Percentiles rank a stretch among this genome's conserved stretches.
Conservation (phyloP, 2,888 invertebrate genomes). For the Calliphora vomitoria region DNA sequence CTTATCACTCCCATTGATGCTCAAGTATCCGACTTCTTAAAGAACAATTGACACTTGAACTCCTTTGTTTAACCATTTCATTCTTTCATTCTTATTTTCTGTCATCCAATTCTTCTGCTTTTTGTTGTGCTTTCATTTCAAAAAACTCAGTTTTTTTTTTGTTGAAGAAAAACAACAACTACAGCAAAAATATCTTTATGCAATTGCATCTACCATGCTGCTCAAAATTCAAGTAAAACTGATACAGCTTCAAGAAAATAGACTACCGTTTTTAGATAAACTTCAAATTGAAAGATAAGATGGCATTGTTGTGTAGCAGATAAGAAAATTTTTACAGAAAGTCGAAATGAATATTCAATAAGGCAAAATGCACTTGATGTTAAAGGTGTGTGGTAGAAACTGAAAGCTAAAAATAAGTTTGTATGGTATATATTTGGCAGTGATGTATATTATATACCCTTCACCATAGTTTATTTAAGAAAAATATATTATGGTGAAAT, state of each 20-base stretch:
- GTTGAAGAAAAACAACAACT: too few relatives aligned
- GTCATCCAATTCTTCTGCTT: neutral
- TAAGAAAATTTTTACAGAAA: neutral
- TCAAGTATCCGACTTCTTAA: conserved; percentile 51
- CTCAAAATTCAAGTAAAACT: conserved; percentile 22
- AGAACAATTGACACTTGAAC: conserved; percentile 69
- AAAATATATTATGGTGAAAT: too few relatives aligned
- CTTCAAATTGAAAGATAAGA: conserved; percentile 3
- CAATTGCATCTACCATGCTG: neutral
- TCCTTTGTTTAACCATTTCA: conserved; percentile 53
- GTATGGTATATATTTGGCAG: too few relatives aligned
- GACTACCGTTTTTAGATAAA: conserved; percentile 7
- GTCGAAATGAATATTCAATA: neutral
- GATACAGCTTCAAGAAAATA: neutral
- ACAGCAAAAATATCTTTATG: conserved; percentile 13
- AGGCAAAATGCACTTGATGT: neutral
- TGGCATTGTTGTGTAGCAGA: neutral
- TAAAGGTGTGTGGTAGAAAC: neutral
- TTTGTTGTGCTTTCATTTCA: conserved; percentile 6
- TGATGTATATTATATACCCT: too few relatives aligned
- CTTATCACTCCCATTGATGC: conserved; percentile 50
- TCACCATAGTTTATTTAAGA: too few relatives aligned
- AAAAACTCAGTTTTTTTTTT: neutral
- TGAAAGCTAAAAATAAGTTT: neutral
- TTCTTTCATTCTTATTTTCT: conserved; percentile 1